A percentile compares a stretch with the other conserved stretches of the same genome.
phyloP scores from a whole-genome alignment of 2,113 vertebrate species.

The Gasterosteus aculeatus region DNA sequence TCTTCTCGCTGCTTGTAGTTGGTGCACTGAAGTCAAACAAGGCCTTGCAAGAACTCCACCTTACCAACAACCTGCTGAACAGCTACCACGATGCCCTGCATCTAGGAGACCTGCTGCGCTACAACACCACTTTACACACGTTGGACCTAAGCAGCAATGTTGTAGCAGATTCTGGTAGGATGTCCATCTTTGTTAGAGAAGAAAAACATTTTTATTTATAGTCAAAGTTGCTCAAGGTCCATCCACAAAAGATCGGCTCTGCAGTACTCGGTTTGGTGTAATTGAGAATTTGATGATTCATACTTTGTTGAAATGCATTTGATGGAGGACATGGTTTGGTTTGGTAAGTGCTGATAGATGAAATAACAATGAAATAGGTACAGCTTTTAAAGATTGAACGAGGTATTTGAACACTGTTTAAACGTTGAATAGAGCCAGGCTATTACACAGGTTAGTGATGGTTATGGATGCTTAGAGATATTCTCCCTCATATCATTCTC shows the following conservation, averaged over 20 bases:
- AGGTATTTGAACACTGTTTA: not conserved
- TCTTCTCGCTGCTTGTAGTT: conserved; percentile 57
- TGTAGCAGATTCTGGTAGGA: conserved; percentile 76
- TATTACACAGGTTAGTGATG: not conserved
- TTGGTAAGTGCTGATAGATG: not conserved
- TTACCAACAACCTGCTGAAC: conserved; percentile 79
- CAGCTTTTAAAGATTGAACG: not conserved
- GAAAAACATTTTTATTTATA: not conserved
- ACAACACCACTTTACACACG: conserved; percentile 72
- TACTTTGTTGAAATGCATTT: not conserved
- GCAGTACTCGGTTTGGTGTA: not conserved
- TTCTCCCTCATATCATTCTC: too few relatives aligned
- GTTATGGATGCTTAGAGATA: too few relatives aligned
- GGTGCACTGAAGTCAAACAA: conserved; percentile 76
- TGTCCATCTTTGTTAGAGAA: not conserved
- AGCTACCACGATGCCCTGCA: conserved; percentile 83
- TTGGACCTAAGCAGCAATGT: conserved; percentile 80
- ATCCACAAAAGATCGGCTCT: not conserved
- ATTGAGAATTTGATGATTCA: not conserved
- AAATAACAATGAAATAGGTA: not conserved
- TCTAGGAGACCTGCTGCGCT: conserved; percentile 78
- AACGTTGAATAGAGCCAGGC: not conserved
- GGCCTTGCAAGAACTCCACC: conserved; percentile 75
- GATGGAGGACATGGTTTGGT: not conserved
- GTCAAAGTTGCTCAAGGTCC: not conserved